Evolutionary conservation across 2,888 invertebrate genomes (phyloP), one percentile per base, ranked within the genome.

Genomic region (Magallana nippona): DNA sequence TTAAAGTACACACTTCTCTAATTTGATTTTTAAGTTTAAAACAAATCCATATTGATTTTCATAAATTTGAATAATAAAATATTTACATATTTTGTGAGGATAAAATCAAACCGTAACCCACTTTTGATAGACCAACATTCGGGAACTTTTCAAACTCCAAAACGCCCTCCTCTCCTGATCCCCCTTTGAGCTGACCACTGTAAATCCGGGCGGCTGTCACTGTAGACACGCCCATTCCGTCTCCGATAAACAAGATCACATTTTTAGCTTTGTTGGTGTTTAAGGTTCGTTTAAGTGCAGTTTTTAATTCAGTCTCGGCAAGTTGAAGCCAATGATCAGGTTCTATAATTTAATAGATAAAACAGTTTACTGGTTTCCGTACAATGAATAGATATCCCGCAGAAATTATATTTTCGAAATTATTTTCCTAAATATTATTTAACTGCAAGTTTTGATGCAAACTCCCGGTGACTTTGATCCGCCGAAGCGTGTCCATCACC

Each of bases 91-190:
- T 27, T 27, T 27, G 27, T 27, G 2, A 27, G 27, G 27, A 2
- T 27, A 27, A 27, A 27, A 27, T 27, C 27, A 27, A 27, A 27
- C 27, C 44, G 5, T 44, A 8, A 44, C 58, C 55, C 81, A 96
- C 96, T 96, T 96, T 96, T 55, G 96, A 96, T 60, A 96, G 94
- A 0, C 96, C 96, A 1, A 96, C 95, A 83, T 96, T 95, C 0
- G 96, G 96, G 89, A 96, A 96, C 22, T 95, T 95, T 91, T 97
- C 96, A 95, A 96, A 96, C 13, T 95, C 95, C 63, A 96, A 94
- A 87, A 96, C 95, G 1, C 95, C 95, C 89, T 96, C 96, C 93
- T 96, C 96, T 0, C 96, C 96, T 0, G 84, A 83, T 55, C 82
- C 27, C 0, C 88, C 89, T 13, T 83, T 55, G 60, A 80, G 77